A percentile compares a stretch with the other conserved stretches of the same genome.
Evolutionary conservation across 1,140 invertebrate species (phyloP).

Genomic region (Drosophila nigrodunni): DNA sequence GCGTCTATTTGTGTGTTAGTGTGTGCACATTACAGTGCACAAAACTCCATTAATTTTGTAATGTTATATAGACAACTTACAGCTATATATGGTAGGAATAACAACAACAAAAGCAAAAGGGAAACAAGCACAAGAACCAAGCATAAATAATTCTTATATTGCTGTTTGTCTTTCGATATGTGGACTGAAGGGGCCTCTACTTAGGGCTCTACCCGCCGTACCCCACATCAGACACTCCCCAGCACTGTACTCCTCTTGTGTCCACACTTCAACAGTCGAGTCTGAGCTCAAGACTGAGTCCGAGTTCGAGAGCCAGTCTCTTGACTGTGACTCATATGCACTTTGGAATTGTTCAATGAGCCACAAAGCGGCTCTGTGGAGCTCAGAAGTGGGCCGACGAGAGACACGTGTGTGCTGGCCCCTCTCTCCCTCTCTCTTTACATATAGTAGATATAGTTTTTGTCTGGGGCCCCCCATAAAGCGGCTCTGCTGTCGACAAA

Average conservation of each 20-base stretch:
- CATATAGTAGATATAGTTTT: neutral
- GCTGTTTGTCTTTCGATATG: slow-evolving; percentile 30
- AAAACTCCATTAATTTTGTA: slow-evolving; percentile 54
- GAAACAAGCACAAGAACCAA: slow-evolving; percentile 29
- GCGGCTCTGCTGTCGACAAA: slow-evolving; percentile 14
- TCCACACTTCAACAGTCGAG: neutral
- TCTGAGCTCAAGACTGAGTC: neutral
- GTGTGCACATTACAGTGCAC: slow-evolving; percentile 47
- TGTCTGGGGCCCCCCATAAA: slow-evolving; percentile 10
- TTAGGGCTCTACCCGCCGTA: slow-evolving; percentile 11
- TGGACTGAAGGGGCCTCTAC: slow-evolving; percentile 4
- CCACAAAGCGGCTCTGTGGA: slow-evolving; percentile 39
- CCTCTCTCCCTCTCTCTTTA: neutral
- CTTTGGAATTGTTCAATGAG: slow-evolving; percentile 54
- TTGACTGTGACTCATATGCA: slow-evolving; percentile 50
- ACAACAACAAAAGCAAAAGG: slow-evolving; percentile 46
- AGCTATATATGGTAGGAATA: slow-evolving; percentile 43
- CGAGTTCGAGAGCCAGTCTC: slow-evolving; percentile 4
- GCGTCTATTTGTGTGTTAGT: neutral
- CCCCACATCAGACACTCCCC: neutral
- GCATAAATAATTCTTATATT: slow-evolving; percentile 45
- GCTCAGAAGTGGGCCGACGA: slow-evolving; percentile 48
- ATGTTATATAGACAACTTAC: slow-evolving; percentile 41
- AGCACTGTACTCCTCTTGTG: neutral
- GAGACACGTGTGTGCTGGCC: slow-evolving; percentile 37